phyloP scores from a whole-genome alignment of 2,113 vertebrate genomes.

The Zingel zingel region DNA sequence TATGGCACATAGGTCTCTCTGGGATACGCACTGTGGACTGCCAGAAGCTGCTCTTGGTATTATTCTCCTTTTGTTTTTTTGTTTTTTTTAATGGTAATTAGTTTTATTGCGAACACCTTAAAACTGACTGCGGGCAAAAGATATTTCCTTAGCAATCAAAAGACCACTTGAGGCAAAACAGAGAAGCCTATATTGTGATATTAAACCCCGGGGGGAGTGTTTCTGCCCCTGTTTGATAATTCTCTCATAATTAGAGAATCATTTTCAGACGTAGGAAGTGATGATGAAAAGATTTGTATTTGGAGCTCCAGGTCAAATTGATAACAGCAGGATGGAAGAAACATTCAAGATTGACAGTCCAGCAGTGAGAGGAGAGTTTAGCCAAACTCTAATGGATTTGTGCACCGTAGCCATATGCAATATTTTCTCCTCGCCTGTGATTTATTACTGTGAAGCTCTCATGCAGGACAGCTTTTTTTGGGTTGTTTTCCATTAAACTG shows the following conservation, averaged over 20 bases:
- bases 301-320: constrained; percentile 26
- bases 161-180: constrained; percentile 51
- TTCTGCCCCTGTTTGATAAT: constrained; percentile 48
- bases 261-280: constrained; percentile 20
- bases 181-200: constrained; percentile 30
- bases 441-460: constrained; percentile 68
- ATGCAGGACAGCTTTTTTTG: constrained; percentile 61
- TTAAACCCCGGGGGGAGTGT: constrained; percentile 20
- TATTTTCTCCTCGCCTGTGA: constrained; percentile 47
- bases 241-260: constrained; percentile 46
- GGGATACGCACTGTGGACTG: constrained; percentile 26
- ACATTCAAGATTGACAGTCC: constrained; percentile 45
- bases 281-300: constrained; percentile 34
- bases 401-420: constrained; percentile 31
- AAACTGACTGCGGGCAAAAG: constrained; percentile 20
- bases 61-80: constrained; percentile 17
- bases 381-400: constrained; percentile 43
- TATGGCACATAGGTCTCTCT: constrained; percentile 56
- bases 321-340: constrained; percentile 35
- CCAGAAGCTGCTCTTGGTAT: constrained; percentile 23
- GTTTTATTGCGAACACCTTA: constrained; percentile 45
- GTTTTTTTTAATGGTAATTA: constrained; percentile 56
- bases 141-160: constrained; percentile 34
- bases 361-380: constrained; percentile 17
- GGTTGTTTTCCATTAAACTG: constrained; percentile 76